These are phyloP conservation scores for Microctenopoma lineatum DNA, from an alignment of 2,797 vertebrate species.

Conservation along the genomic window DNA sequence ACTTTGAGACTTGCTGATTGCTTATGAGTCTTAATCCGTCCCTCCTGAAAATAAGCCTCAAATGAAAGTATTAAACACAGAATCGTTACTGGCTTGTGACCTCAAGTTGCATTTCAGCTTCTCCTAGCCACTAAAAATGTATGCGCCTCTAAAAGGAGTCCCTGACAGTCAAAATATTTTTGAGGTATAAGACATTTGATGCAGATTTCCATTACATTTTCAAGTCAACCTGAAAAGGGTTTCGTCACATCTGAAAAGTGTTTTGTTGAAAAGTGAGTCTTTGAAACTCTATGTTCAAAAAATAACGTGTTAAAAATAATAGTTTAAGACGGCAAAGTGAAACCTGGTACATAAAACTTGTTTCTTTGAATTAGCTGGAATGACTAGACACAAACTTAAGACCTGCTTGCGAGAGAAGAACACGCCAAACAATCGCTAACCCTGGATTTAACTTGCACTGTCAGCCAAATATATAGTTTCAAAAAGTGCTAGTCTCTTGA, in stretches of 20 bases:
- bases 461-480: background rate
- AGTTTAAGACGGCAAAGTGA: constrained; percentile 1
- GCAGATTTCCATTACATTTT: constrained; percentile 24
- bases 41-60: constrained; percentile 24
- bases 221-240: constrained; percentile 9
- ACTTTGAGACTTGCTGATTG: background rate
- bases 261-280: background rate
- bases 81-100: constrained; percentile 21
- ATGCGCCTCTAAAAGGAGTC: background rate
- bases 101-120: constrained; percentile 18
- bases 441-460: background rate
- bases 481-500: background rate
- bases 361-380: constrained; percentile 29
- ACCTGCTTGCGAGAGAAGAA: background rate
- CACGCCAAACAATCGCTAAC: background rate
- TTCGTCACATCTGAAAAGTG: background rate
- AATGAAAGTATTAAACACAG: constrained; percentile 8
- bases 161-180: background rate
- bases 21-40: constrained; percentile 23
- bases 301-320: constrained; percentile 1
- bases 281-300: constrained; percentile 5
- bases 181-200: constrained; percentile 8
- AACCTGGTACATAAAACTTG: background rate
- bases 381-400: constrained; percentile 3
- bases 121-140: constrained; percentile 6